Percentiles rank a stretch among this genome's conserved stretches.
Evolutionary conservation across 1,140 invertebrate species (phyloP).

Genomic region (Leptestheria dahalacensis): DNA sequence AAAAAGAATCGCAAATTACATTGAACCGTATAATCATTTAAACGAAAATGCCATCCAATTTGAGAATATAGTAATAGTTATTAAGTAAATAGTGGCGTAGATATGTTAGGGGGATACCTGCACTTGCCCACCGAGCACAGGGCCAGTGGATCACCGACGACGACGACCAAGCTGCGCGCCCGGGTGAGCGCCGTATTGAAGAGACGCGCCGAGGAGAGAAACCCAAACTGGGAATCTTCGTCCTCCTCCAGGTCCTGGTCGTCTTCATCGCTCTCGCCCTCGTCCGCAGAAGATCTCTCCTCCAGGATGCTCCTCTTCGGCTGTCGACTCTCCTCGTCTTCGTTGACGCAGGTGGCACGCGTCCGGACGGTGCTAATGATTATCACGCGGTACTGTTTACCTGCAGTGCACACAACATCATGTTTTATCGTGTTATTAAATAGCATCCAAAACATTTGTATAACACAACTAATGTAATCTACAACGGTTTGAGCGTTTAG

Average conservation of each 20-base stretch:
- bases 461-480: background rate
- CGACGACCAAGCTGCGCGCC: constrained; percentile 70
- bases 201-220: constrained; percentile 67
- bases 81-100: background rate
- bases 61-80: no score
- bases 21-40: no score
- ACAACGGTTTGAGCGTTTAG: no score
- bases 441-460: constrained; percentile 16
- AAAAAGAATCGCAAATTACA: no score
- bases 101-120: constrained; percentile 31
- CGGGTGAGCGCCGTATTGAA: constrained; percentile 75
- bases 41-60: no score
- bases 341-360: constrained; percentile 44
- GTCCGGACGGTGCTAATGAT: constrained; percentile 73
- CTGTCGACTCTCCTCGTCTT: constrained; percentile 20
- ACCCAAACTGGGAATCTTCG: constrained; percentile 56
- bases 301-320: constrained; percentile 10
- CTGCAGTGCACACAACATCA: no score
- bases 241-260: constrained; percentile 4
- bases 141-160: constrained; percentile 74
- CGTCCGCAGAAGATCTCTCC: constrained; percentile 8
- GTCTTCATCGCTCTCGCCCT: background rate
- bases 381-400: constrained; percentile 71
- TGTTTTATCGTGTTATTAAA: no score
- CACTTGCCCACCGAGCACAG: constrained; percentile 69